A percentile compares a stretch with the other conserved stretches of the same genome.
Conservation (phyloP, 1,140 invertebrate species). For the Brachionus calyciflorus region DNA sequence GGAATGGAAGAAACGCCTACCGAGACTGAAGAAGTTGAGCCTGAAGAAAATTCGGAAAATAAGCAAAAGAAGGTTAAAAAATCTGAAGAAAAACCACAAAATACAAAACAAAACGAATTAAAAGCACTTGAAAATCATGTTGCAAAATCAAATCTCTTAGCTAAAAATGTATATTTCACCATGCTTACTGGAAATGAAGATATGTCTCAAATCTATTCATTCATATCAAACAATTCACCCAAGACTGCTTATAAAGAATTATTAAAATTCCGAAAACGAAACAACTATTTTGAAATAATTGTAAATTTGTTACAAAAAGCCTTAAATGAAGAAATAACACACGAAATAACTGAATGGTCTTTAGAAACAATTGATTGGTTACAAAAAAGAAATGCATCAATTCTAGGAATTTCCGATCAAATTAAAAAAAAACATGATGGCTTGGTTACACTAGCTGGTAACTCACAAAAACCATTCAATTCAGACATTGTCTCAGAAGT, state of each 20-base stretch:
- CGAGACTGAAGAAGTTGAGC: constrained; percentile 49
- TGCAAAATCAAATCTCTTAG: constrained; percentile 53
- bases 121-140: constrained; percentile 58
- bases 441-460: background rate
- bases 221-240: background rate
- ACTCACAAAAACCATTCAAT: background rate
- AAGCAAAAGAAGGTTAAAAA: constrained; percentile 46
- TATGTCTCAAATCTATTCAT: constrained; percentile 8
- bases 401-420: background rate
- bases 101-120: constrained; percentile 55
- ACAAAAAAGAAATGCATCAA: constrained; percentile 50
- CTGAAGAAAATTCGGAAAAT: constrained; percentile 49
- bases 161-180: background rate
- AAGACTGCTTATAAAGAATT: constrained; percentile 45
- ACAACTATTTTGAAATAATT: constrained; percentile 58
- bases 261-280: constrained; percentile 55
- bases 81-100: constrained; percentile 47
- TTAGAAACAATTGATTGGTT: constrained; percentile 56
- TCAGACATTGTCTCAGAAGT: constrained; percentile 14
- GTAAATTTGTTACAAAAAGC: constrained; percentile 58
- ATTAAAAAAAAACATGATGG: constrained; percentile 13
- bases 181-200: constrained; percentile 46
- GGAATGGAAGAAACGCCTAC: constrained; percentile 50
- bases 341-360: constrained; percentile 56
- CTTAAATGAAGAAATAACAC: constrained; percentile 55